Evolutionary conservation across 2,797 vertebrate genomes (phyloP), one percentile per base, ranked within the genome.

Genomic region (Muscicapa striata): DNA sequence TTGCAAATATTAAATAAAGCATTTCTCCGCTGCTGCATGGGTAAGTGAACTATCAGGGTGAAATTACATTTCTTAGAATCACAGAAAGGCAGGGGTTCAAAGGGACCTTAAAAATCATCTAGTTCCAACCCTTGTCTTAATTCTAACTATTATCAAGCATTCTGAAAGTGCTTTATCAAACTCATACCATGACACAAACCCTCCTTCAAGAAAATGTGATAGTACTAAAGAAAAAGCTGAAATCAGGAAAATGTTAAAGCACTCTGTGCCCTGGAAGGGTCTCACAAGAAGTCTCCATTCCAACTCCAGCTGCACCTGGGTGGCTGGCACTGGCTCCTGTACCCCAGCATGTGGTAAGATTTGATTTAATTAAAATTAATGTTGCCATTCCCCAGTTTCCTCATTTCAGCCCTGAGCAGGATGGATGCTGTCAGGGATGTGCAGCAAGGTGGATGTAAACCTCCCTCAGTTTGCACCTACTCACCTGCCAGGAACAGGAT

Each of bases 321-420:
- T 10, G 24, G 12, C 24, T 0, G 0, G 22, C 4, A 2, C 22
- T 1, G 1, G 17, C 29, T 87, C 21, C 58, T 38, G 13, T 18
- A 22, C 23, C 41, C 49, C 30, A 3, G 11, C 15, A 14, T 2
- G 30, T 0, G 10, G 22, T 6, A 40, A 32, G 16, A 18, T 64
- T 49, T 68, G 58, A 51, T 14, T 26, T 91, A 62, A 63, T 26
- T 8, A 75, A 68, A 93, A 87, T 58, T 38, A 15, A 54, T 2
- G 27, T 24, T 8, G 1, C 24, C 29, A 15, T 19, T 9, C 13
- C 49, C 29, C 24, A 45, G 0, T 17, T 81, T 61, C 46, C 36
- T 43, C 70, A 5, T 48, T 79, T 76, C 62, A 66, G 46, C 51
- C 43, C 70, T 15, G 40, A 69, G 52, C 46, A 80, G 43, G 52